Evolutionary conservation across 2,113 vertebrate species (phyloP).

Genomic region (Indicator indicator): DNA sequence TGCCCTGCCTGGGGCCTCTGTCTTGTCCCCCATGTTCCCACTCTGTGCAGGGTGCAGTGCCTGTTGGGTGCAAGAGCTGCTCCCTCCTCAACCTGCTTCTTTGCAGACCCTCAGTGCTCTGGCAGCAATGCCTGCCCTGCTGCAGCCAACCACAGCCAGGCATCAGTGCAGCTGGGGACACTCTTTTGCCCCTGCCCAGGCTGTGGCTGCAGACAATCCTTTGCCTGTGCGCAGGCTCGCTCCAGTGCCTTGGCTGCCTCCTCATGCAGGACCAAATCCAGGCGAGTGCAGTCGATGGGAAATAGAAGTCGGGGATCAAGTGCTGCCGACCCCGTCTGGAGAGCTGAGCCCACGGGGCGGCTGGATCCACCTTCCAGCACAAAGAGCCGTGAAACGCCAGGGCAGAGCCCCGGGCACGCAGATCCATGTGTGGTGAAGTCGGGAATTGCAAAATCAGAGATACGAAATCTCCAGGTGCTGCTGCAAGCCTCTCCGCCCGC

Average conservation of each 20-base stretch:
- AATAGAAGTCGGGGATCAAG: fast-evolving
- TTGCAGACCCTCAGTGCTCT: neutral
- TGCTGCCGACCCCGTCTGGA: neutral
- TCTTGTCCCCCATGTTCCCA: neutral
- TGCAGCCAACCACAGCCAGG: neutral
- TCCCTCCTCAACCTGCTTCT: neutral
- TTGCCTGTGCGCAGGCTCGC: neutral
- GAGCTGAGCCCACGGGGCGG: fast-evolving
- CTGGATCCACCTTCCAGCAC: neutral
- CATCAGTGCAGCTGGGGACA: neutral
- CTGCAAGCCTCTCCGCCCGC: neutral
- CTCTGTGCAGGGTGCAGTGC: fast-evolving
- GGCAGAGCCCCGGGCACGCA: fast-evolving
- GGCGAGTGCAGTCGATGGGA: neutral
- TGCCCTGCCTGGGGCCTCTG: neutral
- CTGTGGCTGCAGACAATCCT: neutral
- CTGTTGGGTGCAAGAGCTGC: fast-evolving
- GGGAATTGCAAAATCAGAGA: fast-evolving
- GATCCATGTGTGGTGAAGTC: fast-evolving
- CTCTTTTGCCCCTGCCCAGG: neutral
- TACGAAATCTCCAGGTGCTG: fast-evolving
- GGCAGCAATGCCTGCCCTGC: fast-evolving
- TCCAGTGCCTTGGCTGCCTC: neutral
- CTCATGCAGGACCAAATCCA: neutral
- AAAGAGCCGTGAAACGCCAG: neutral